These are phyloP conservation scores for Sebastes flavidus DNA, from an alignment of 2,797 vertebrate genomes.

Conservation along the genomic window DNA sequence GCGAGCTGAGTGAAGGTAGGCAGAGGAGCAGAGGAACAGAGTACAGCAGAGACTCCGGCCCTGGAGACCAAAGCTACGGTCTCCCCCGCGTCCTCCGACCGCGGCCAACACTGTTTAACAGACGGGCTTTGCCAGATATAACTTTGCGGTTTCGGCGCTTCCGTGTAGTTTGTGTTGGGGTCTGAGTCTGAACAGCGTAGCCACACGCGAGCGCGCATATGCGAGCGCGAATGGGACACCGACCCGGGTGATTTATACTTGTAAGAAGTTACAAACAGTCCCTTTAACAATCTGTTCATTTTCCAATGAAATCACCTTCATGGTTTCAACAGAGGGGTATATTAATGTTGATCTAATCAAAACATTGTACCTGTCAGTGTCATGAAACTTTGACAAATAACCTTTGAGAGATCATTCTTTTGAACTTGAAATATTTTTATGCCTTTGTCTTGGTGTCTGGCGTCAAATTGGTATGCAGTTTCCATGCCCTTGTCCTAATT, in stretches of 20 bases:
- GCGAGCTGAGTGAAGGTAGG: too few relatives aligned
- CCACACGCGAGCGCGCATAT: too few relatives aligned
- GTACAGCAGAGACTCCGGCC: too few relatives aligned
- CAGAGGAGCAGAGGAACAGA: too few relatives aligned
- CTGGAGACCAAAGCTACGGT: too few relatives aligned
- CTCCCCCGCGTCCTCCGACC: fast-evolving
- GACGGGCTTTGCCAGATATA: too few relatives aligned
- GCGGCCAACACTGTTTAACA: too few relatives aligned
- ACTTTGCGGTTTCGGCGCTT: fast-evolving
- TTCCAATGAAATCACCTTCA: background rate
- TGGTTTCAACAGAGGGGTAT: background rate
- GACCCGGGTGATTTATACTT: too few relatives aligned
- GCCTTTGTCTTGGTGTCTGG: background rate
- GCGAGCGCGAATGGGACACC: too few relatives aligned
- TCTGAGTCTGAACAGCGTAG: too few relatives aligned
- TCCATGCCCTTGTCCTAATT: background rate
- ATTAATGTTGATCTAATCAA: background rate
- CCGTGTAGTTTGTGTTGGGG: too few relatives aligned
- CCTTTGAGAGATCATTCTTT: background rate
- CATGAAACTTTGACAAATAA: background rate
- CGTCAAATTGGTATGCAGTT: background rate
- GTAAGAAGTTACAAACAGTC: too few relatives aligned
- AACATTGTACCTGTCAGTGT: background rate
- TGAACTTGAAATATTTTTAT: background rate
- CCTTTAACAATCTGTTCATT: background rate